A percentile compares a stretch with the other conserved stretches of the same genome.
Conservation (phyloP, 1,140 invertebrate genomes). For the Gonioctena quinquepunctata region DNA sequence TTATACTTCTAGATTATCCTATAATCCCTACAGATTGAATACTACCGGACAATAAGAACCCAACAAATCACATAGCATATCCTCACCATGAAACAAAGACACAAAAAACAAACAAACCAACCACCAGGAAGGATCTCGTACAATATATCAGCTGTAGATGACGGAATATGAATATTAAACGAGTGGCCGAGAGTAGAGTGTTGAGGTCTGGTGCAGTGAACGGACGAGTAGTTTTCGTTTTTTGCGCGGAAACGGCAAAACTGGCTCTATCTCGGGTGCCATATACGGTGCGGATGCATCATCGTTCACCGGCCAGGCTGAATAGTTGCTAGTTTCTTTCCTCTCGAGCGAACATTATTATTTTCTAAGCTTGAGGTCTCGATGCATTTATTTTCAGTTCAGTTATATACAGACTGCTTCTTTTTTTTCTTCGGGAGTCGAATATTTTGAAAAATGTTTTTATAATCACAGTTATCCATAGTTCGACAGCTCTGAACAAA, state of each 20-base stretch:
- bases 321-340: not conserved
- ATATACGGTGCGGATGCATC: constrained; percentile 29
- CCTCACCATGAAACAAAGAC: not conserved
- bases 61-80: not conserved
- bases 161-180: constrained; percentile 16
- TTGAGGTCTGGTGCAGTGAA: constrained; percentile 19
- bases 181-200: not conserved
- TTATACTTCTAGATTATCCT: too few species aligned
- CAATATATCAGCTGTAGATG: constrained; percentile 10
- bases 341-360: not conserved
- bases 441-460: too few species aligned
- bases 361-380: not conserved
- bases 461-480: too few species aligned
- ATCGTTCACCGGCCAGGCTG: constrained; percentile 1
- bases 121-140: not conserved
- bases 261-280: constrained; percentile 22
- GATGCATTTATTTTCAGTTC: too few species aligned
- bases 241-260: constrained; percentile 21
- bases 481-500: too few species aligned
- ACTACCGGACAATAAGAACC: not conserved
- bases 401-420: too few species aligned
- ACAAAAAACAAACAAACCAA: not conserved
- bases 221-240: constrained; percentile 23
- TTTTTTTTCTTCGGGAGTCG: too few species aligned
- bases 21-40: too few species aligned